Evolutionary conservation across 2,888 invertebrate species (phyloP).

Genomic region (Rhamnusium bicolor): DNA sequence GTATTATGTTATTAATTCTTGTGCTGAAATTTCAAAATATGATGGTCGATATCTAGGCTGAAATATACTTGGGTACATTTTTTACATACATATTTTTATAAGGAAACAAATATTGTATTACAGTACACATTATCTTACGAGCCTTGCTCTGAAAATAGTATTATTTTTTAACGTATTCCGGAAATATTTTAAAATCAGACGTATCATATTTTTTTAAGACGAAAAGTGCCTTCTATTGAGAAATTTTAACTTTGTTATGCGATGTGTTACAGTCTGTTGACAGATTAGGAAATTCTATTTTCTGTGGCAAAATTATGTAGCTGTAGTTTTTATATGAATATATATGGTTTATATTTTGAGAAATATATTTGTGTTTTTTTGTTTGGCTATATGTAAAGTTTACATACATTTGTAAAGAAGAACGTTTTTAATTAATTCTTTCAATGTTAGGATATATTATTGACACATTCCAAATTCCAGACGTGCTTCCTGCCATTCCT

Average conservation of each 20-base stretch:
- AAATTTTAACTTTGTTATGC: background rate
- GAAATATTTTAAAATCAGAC: background rate
- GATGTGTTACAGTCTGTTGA: background rate
- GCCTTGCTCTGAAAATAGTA: background rate
- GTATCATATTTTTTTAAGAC: background rate
- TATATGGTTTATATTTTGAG: background rate
- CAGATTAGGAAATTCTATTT: constrained; percentile 2
- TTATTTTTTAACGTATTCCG: background rate
- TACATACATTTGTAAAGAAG: constrained; percentile 12
- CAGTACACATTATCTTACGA: too few species aligned
- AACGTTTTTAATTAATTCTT: constrained; percentile 14
- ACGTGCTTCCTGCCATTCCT: constrained; percentile 56
- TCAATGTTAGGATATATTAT: background rate
- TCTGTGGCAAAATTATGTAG: constrained; percentile 3
- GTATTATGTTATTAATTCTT: too few species aligned
- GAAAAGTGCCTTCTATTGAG: background rate
- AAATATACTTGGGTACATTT: too few species aligned
- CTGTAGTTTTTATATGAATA: background rate
- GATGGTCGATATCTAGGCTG: too few species aligned
- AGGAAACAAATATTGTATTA: too few species aligned
- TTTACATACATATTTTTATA: too few species aligned
- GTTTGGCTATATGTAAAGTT: constrained; percentile 18
- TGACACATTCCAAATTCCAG: constrained; percentile 32
- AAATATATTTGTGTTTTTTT: constrained; percentile 15
- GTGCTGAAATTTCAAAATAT: too few species aligned